A percentile compares a stretch with the other conserved stretches of the same genome.
Conservation (phyloP, 2,113 vertebrate genomes). For the Myotis davidii region DNA sequence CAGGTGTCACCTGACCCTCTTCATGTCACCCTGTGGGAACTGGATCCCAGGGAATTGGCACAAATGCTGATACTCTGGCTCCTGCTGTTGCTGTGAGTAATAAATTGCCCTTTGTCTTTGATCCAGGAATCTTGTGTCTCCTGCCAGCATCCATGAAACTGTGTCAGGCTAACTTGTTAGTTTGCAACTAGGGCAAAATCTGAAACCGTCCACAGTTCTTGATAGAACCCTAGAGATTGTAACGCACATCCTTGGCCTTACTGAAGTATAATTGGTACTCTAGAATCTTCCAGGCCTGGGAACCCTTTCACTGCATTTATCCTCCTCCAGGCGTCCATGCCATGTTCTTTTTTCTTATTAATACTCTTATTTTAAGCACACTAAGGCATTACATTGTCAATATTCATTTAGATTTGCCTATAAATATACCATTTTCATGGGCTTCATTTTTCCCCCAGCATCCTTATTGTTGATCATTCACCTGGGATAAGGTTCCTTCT, state of each 20-base stretch:
- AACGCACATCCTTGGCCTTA: not conserved
- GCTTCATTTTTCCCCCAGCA: not conserved
- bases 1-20: slow-evolving; percentile 29
- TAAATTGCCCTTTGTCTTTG: slow-evolving; percentile 5
- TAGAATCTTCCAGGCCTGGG: not conserved
- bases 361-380: not conserved
- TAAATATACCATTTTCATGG: not conserved
- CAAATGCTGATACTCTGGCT: not conserved
- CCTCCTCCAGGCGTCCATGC: not conserved
- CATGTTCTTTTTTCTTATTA: not conserved
- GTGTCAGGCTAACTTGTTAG: not conserved
- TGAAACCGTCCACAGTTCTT: not conserved
- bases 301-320: not conserved
- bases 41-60: slow-evolving; percentile 4
- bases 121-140: slow-evolving; percentile 27
- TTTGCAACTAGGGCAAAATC: slow-evolving; percentile 15
- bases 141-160: not conserved
- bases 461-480: not conserved
- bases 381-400: not conserved
- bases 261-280: not conserved
- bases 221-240: not conserved
- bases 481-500: not conserved
- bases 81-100: not conserved
- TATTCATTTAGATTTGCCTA: not conserved
- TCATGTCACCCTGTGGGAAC: not conserved